Evolutionary conservation across 1,140 invertebrate species (phyloP).

Genomic region (Goniozus legneri): DNA sequence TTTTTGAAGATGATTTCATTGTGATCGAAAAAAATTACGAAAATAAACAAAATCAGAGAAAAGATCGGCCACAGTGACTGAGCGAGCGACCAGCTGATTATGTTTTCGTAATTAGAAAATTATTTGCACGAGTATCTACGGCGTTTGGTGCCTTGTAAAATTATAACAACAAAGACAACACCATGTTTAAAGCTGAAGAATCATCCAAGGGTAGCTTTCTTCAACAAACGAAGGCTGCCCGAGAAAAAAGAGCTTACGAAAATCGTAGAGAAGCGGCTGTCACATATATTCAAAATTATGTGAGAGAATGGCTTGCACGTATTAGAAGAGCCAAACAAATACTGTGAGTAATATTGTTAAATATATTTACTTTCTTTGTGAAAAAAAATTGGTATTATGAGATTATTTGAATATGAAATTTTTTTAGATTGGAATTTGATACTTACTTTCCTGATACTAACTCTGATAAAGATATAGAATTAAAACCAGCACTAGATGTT

Average conservation of each 20-base stretch:
- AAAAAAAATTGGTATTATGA: neutral
- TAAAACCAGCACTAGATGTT: constrained; percentile 66
- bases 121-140: constrained; percentile 19
- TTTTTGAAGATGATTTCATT: constrained; percentile 14
- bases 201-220: constrained; percentile 66
- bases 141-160: too few species aligned
- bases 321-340: constrained; percentile 58
- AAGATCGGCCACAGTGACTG: constrained; percentile 13
- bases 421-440: constrained; percentile 71
- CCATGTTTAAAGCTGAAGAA: constrained; percentile 62
- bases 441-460: constrained; percentile 54
- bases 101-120: constrained; percentile 29
- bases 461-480: constrained; percentile 54
- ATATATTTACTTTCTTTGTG: neutral
- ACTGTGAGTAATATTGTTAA: constrained; percentile 64
- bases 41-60: constrained; percentile 6
- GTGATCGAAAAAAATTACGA: constrained; percentile 13
- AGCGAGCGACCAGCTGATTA: constrained; percentile 35
- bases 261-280: constrained; percentile 72
- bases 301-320: constrained; percentile 70
- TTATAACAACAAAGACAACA: too few species aligned
- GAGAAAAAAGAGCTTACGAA: constrained; percentile 79
- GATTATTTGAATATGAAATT: constrained; percentile 8
- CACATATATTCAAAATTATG: constrained; percentile 66
- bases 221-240: constrained; percentile 81